These are phyloP conservation scores for Hyalella azteca DNA, from an alignment of 2,888 invertebrate genomes.

Conservation along the genomic window DNA sequence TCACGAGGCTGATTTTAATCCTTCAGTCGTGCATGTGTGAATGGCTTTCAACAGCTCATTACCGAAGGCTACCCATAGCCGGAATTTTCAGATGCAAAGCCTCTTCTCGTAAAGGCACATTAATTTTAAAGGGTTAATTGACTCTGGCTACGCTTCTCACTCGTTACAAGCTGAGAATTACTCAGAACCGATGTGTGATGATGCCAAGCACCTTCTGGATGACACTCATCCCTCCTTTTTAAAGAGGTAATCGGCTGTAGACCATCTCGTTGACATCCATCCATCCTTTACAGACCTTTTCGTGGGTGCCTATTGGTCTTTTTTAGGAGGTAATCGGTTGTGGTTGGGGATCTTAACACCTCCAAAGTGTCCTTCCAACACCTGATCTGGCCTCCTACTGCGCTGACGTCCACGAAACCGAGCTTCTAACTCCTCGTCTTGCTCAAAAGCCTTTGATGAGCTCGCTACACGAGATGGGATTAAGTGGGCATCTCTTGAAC, in stretches of 20 bases:
- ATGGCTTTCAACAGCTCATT: neutral
- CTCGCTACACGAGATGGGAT: neutral
- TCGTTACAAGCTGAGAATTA: no score
- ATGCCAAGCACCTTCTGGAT: no score
- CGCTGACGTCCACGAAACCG: neutral
- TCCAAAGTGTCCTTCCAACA: conserved; percentile 24
- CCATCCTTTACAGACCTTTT: no score
- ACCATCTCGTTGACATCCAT: no score
- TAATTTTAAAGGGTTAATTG: no score
- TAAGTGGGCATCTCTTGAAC: no score
- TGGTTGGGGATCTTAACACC: conserved; percentile 24
- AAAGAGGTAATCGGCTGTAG: conserved; percentile 13
- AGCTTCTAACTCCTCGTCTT: neutral
- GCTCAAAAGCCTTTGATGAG: neutral
- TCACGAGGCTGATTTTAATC: neutral
- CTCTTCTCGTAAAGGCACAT: neutral
- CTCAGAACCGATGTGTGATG: no score
- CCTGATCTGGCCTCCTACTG: conserved; percentile 16
- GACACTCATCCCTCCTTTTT: neutral
- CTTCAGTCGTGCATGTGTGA: neutral
- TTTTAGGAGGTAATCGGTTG: conserved; percentile 28
- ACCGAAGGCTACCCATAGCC: neutral
- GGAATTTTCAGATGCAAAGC: neutral
- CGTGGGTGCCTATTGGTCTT: no score
- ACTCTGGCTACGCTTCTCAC: no score